A percentile compares a stretch with the other conserved stretches of the same genome.
Conservation (phyloP, 2,888 invertebrate species). For the Ischnus inquisitorius region DNA sequence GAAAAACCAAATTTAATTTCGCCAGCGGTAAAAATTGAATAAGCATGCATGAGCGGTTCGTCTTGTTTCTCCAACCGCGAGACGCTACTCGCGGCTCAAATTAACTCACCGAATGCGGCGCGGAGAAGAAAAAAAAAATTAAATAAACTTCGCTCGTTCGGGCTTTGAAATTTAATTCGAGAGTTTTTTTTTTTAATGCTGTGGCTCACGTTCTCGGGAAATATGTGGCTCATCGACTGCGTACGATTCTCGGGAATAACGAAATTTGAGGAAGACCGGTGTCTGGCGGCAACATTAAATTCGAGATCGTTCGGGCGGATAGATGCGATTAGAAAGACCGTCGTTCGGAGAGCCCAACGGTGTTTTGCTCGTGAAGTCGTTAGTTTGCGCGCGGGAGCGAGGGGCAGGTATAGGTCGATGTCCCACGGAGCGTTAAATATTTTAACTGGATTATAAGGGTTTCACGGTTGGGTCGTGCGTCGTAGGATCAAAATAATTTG, state of each 20-base stretch:
- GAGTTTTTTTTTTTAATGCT: conserved; percentile 17
- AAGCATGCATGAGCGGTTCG: conserved; percentile 24
- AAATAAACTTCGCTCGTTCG: conserved; percentile 15
- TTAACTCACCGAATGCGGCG: conserved; percentile 1
- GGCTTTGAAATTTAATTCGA: not conserved
- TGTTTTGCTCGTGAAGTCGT: not conserved
- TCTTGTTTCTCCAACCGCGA: conserved; percentile 7
- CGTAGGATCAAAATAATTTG: conserved; percentile 69
- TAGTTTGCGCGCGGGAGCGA: not conserved
- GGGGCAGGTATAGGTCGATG: conserved; percentile 33
- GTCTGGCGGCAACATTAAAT: conserved; percentile 10
- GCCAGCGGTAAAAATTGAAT: conserved; percentile 45
- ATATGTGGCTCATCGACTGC: not conserved
- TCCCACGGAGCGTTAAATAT: conserved; percentile 52
- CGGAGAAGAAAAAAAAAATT: not conserved
- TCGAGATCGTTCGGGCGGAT: not conserved
- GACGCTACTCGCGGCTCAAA: conserved; percentile 39
- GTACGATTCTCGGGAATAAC: not conserved
- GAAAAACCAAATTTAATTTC: conserved; percentile 54
- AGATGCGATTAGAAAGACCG: conserved; percentile 33
- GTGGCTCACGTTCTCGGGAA: not conserved
- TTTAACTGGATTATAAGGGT: conserved; percentile 64
- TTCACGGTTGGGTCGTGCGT: conserved; percentile 24
- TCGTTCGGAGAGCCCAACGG: not conserved
- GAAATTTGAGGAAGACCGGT: not conserved